Percentiles rank a stretch among this genome's conserved stretches.
Evolutionary conservation across 2,888 invertebrate genomes (phyloP).

Genomic region (Phragmatobia fuliginosa): DNA sequence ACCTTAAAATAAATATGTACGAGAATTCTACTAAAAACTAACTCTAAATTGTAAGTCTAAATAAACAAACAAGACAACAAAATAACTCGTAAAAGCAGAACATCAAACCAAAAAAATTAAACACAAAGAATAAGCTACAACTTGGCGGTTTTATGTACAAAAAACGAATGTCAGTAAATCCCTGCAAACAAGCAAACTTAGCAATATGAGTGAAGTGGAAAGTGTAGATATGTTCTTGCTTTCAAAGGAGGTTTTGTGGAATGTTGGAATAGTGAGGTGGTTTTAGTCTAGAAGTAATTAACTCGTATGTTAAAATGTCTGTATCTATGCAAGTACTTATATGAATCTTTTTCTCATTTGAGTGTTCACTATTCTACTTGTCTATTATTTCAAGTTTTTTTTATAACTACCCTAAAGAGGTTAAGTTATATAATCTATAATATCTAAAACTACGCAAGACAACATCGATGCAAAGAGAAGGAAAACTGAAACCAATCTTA

Average conservation of each 20-base stretch:
- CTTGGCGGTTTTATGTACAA: constrained; percentile 11
- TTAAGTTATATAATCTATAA: too few species aligned
- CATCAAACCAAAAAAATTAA: not conserved
- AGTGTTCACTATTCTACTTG: not conserved
- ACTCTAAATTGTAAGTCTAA: not conserved
- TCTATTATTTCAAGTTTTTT: not conserved
- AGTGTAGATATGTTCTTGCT: constrained; percentile 3
- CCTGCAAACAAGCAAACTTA: constrained; percentile 34
- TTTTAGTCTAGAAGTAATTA: not conserved
- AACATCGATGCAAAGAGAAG: too few species aligned
- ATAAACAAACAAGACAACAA: too few species aligned
- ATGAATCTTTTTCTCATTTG: not conserved
- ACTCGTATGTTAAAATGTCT: not conserved
- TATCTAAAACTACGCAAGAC: too few species aligned
- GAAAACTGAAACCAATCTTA: too few species aligned
- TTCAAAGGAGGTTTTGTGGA: not conserved
- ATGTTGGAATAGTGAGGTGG: not conserved
- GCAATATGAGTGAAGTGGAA: not conserved
- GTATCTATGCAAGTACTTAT: not conserved
- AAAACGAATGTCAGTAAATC: constrained; percentile 15
- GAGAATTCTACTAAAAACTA: not conserved
- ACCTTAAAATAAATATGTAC: not conserved
- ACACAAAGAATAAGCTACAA: not conserved
- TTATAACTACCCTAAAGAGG: too few species aligned
- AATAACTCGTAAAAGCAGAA: not conserved